Evolutionary conservation across 2,113 vertebrate genomes (phyloP), one percentile per base, ranked within the genome.

Genomic region (Hymenochirus boettgeri): DNA sequence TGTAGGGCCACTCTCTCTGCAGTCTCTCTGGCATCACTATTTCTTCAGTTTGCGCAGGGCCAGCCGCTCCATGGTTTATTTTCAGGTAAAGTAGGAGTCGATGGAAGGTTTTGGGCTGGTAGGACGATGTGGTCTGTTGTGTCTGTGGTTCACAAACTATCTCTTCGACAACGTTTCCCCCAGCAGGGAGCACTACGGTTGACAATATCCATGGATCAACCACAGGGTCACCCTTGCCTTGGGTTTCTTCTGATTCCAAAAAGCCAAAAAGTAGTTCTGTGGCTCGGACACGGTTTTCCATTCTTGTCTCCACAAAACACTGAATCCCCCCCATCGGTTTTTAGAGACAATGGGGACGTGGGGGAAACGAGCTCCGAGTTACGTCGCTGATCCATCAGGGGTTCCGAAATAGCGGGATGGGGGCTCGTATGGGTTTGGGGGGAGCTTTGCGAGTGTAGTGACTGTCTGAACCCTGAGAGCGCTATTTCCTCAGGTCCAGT

Each of bases 361-460:
- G n/a, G 83, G 22, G 88, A 77, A 7, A 90, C 84, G 25, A 90
- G 80, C 71, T 90, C 89, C 4, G 85, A 87, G 19, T 93, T n/a
- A 93, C 0, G 46, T 73, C 3, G 65, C 33, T 11, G 74, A 45
- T 0, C 5, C 18, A 1, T 73, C 78, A 5, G 78, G 66, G 3
- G 70, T 10, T 4, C 17, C 76, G 22, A 37, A 89, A 84, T 17
- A 84, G 17, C 18, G 82, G 24, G 1, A 89, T 93, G 24, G 78
- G 74, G 19, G 83, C 62, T 61, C 89, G 71, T 52, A 88, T 77
- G 1, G 91, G 92, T 70, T 92, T 92, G 5, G 81, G 89, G 7
- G 88, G 91, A 5, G 87, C 87, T 70, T 87, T 88, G 52, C 83
- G 71, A 64, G 92, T 87, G 52, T 94, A 85, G 75, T 91, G 93